Conservation (phyloP, 1,140 invertebrate genomes). For the Trichomalopsis sarcophagae region DNA sequence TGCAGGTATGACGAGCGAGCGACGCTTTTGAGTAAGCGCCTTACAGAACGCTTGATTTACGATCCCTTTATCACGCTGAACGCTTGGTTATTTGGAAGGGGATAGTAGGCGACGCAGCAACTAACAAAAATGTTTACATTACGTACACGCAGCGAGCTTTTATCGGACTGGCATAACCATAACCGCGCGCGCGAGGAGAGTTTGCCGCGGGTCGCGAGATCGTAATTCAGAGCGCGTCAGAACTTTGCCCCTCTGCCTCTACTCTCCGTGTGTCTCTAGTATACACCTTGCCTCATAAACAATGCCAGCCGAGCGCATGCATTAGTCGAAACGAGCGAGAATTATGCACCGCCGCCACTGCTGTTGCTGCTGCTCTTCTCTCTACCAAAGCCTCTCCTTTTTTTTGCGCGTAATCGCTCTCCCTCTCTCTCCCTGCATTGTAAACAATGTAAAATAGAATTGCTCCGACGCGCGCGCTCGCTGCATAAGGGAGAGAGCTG, state of each 20-base stretch:
- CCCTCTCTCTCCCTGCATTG: neutral
- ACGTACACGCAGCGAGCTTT: neutral
- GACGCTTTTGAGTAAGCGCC: too few relatives aligned
- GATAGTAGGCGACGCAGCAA: too few relatives aligned
- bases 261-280: neutral
- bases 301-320: neutral
- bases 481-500: too few relatives aligned
- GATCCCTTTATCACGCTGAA: too few relatives aligned
- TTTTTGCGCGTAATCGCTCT: neutral
- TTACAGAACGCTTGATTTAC: too few relatives aligned
- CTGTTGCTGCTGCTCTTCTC: neutral
- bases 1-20: too few relatives aligned
- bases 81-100: too few relatives aligned
- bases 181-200: neutral
- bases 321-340: conserved; percentile 35
- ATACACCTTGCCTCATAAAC: conserved; percentile 2
- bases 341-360: neutral
- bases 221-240: conserved; percentile 41
- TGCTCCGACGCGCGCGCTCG: neutral
- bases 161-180: neutral
- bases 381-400: neutral
- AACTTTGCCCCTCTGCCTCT: neutral
- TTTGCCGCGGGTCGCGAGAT: conserved; percentile 1
- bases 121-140: neutral
- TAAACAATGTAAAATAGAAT: conserved; percentile 25